Percentiles rank a stretch among this genome's conserved stretches.
Conservation (phyloP, 2,113 vertebrate genomes). For the Nannobrachium achirus region DNA sequence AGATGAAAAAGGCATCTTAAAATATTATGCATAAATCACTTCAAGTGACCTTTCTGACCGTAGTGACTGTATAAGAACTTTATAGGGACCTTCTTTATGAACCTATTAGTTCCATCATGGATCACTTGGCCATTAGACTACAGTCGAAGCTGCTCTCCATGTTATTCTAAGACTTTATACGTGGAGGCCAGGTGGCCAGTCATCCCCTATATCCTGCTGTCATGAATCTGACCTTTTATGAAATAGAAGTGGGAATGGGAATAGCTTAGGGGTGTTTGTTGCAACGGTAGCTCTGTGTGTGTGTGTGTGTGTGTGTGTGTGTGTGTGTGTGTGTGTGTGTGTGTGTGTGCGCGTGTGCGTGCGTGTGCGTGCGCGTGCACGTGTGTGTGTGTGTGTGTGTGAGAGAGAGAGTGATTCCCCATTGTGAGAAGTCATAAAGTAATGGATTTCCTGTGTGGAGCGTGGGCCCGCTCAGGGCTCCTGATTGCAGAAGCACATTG, state of each 20-base stretch:
- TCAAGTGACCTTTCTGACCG: no score
- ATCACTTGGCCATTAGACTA: no score
- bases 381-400: background rate
- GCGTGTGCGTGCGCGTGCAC: background rate
- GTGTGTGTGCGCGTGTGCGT: background rate
- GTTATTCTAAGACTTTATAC: no score
- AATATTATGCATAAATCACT: no score
- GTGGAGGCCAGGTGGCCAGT: background rate
- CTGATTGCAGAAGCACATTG: conserved; percentile 9
- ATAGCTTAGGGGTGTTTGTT: background rate
- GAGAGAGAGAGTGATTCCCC: background rate
- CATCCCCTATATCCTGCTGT: background rate
- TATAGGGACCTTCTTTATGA: no score
- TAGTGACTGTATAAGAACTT: no score
- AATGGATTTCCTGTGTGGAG: conserved; percentile 13
- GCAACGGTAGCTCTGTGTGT: background rate
- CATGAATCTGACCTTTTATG: background rate
- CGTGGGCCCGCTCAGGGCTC: background rate
- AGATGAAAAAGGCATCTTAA: no score
- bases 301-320: background rate
- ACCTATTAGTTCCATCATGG: no score
- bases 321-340: background rate
- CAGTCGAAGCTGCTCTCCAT: no score
- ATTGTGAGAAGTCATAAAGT: conserved; percentile 5
- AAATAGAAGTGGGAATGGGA: background rate